Evolutionary conservation across 1,140 invertebrate genomes (phyloP), one percentile per base, ranked within the genome.

Genomic region (Acromyrmex charruanus): DNA sequence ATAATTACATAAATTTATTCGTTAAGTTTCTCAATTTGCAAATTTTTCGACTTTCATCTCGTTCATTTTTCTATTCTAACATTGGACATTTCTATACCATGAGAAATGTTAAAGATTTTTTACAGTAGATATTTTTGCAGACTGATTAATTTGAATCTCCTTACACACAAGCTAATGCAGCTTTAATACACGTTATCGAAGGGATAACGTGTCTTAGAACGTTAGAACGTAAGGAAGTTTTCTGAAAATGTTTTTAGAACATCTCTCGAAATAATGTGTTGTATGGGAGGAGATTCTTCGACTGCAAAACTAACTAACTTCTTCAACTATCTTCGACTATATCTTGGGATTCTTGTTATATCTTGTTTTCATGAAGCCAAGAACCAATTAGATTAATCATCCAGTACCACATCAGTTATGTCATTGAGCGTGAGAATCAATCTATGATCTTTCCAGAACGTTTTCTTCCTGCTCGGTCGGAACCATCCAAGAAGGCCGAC

Each of bases 371-470:
- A 6, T 14, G 4, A 21, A 51, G 10, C 12, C 9, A 16, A n/a
- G 39, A 35, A 21, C 7, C 39, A 51, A 80, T 68, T 12, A 28
- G 10, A 80, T 39, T 31, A 31, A n/a, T 28, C 39, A 58, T 21
- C 9, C 9, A 80, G n/a, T 14, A 28, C n/a, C 49, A 18, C 31
- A 31, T n/a, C 16, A 12, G 55, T 84, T 84, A 82, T 71, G 80
- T 84, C 80, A 84, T n/a, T 35, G 18, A 75, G 69, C 80, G 69
- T 84, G 80, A 84, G 80, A 84, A 84, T 14, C 25, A n/a, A 25
- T 75, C 28, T 39, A 7, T 51, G 69, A 84, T 84, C 28, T 39
- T 61, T 65, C 14, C 21, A 51, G 55, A 84, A 63, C 18, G n/a
- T 75, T 58, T 21, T 35, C 79, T 72, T 77, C 51, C 25, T 87